A percentile compares a stretch with the other conserved stretches of the same genome.
Evolutionary conservation across 2,797 vertebrate species (phyloP).

Genomic region (Chromobotia macracanthus): DNA sequence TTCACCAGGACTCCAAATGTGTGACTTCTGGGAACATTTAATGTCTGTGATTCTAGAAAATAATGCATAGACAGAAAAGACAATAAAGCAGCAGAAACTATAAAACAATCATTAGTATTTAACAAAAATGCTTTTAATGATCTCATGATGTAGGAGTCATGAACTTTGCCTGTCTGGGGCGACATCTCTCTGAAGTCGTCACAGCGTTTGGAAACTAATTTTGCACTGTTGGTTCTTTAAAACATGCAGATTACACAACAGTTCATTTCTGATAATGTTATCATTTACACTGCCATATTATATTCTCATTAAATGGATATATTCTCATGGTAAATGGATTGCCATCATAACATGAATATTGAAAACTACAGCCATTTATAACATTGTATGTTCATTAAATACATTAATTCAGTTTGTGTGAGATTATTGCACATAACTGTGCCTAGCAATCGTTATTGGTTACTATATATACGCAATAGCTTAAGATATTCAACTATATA

Average conservation of each 20-base stretch:
- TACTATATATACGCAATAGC: not conserved
- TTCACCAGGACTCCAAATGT: constrained; percentile 76
- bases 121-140: constrained; percentile 23
- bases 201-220: constrained; percentile 75
- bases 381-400: constrained; percentile 1
- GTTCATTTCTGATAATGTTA: constrained; percentile 19
- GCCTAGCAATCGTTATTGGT: not conserved
- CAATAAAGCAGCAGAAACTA: not conserved
- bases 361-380: constrained; percentile 4
- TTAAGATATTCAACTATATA: not conserved
- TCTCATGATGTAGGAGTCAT: constrained; percentile 74
- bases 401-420: not conserved
- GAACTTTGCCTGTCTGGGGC: constrained; percentile 73
- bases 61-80: constrained; percentile 1
- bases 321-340: constrained; percentile 2
- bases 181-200: constrained; percentile 80
- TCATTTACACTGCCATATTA: constrained; percentile 12
- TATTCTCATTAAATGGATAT: constrained; percentile 16
- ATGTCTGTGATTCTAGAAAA: constrained; percentile 75
- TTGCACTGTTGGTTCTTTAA: constrained; percentile 76
- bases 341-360: not conserved
- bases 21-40: constrained; percentile 73
- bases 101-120: constrained; percentile 9
- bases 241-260: constrained; percentile 25
- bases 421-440: not conserved